Evolutionary conservation across 1,140 invertebrate genomes (phyloP).

Genomic region (Sycophila sp.): DNA sequence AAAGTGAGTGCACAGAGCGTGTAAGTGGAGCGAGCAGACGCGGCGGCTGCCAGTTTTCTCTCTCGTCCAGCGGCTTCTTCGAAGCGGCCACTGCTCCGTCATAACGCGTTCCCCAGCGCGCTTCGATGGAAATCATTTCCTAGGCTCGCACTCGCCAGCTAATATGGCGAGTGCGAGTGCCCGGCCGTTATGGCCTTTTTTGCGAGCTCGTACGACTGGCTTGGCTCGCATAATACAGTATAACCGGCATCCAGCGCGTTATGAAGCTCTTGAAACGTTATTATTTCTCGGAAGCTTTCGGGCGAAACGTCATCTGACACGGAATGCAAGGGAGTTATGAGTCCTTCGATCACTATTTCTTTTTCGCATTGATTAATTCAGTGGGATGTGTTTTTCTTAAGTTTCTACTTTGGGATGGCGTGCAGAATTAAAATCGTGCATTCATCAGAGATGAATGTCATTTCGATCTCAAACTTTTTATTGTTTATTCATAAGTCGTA

Average conservation of each 20-base stretch:
- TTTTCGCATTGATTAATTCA: too few species aligned
- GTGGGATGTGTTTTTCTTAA: too few species aligned
- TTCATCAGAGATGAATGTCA: too few species aligned
- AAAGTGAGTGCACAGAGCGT: constrained; percentile 10
- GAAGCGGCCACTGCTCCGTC: constrained; percentile 12
- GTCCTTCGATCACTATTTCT: too few species aligned
- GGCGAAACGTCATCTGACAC: too few species aligned
- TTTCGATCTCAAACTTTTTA: too few species aligned
- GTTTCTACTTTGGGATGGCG: too few species aligned
- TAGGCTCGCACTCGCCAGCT: constrained; percentile 2
- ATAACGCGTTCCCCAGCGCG: constrained; percentile 22
- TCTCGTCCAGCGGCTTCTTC: constrained; percentile 5
- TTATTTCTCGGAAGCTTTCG: constrained; percentile 23
- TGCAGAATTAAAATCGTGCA: too few species aligned
- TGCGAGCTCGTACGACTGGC: background rate
- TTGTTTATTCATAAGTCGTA: too few species aligned
- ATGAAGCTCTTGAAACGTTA: too few species aligned
- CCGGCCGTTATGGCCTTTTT: constrained; percentile 22
- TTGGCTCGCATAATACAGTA: background rate
- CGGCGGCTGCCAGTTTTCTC: constrained; percentile 24
- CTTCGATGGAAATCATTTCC: constrained; percentile 37
- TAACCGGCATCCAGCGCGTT: constrained; percentile 11
- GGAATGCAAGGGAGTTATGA: too few species aligned
- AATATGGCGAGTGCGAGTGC: constrained; percentile 18
- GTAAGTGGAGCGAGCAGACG: constrained; percentile 7